These are phyloP conservation scores for Shinisaurus crocodilurus DNA, from an alignment of 2,113 vertebrate genomes.

Conservation along the genomic window DNA sequence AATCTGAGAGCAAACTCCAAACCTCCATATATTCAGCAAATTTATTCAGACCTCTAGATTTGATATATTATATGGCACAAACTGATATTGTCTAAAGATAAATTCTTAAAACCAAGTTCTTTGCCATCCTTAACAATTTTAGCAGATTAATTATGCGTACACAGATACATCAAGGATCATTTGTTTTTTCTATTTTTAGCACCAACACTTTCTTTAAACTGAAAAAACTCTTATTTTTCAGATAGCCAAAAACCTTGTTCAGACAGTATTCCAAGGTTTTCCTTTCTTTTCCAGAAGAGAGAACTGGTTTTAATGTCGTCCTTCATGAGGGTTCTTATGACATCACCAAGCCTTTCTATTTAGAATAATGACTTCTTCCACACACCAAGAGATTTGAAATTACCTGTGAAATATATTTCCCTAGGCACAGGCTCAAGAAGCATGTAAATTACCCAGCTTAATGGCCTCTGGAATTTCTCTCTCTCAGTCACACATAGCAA, in stretches of 20 bases:
- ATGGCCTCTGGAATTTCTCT: constrained; percentile 72
- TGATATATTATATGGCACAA: neutral
- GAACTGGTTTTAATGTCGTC: constrained; percentile 49
- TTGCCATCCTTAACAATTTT: neutral
- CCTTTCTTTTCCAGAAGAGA: constrained; percentile 35
- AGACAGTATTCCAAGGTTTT: neutral
- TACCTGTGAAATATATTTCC: constrained; percentile 84
- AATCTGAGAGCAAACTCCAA: constrained; percentile 10
- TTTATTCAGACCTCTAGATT: neutral
- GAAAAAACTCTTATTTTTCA: constrained; percentile 16
- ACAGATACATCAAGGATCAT: neutral
- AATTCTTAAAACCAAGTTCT: neutral
- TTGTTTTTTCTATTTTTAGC: constrained; percentile 34
- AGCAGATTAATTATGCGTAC: neutral
- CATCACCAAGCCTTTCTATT: constrained; percentile 71
- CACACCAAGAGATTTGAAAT: constrained; percentile 78
- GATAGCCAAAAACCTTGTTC: neutral
- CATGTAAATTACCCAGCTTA: constrained; percentile 78
- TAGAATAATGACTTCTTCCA: constrained; percentile 79
- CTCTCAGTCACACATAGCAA: constrained; percentile 40
- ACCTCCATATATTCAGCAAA: neutral
- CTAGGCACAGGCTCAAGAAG: constrained; percentile 71
- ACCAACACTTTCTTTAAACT: neutral
- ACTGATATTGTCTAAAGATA: neutral
- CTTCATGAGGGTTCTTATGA: constrained; percentile 35